phyloP scores from a whole-genome alignment of 2,888 invertebrate species.

The Mamestra brassicae region DNA sequence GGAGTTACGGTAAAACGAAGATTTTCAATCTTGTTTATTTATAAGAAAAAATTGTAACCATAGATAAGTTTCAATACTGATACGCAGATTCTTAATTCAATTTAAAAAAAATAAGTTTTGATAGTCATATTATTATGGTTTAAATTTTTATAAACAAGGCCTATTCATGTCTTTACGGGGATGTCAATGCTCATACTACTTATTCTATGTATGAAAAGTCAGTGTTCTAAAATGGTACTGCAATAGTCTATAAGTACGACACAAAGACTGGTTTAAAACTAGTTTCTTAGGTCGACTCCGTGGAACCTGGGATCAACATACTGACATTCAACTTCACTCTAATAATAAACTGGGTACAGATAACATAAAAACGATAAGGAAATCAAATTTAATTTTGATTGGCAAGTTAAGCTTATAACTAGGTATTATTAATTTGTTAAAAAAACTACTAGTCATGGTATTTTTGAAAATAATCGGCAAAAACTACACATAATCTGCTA shows the following conservation, averaged over 20 bases:
- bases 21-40: too few species aligned
- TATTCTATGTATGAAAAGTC: neutral
- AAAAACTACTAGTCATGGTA: neutral
- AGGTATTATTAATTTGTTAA: neutral
- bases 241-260: neutral
- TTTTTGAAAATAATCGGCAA: neutral
- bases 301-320: constrained; percentile 16
- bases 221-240: neutral
- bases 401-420: too few species aligned
- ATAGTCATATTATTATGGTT: too few species aligned
- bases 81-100: too few species aligned
- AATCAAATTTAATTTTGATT: neutral
- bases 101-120: too few species aligned
- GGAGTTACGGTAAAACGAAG: neutral
- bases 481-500: neutral
- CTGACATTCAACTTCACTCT: neutral
- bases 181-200: neutral
- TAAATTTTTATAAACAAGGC: too few species aligned
- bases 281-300: neutral
- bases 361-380: too few species aligned
- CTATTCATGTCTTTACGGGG: too few species aligned
- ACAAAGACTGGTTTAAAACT: constrained; percentile 18
- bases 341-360: neutral
- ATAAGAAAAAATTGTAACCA: too few species aligned
- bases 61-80: too few species aligned